A percentile compares a stretch with the other conserved stretches of the same genome.
These are phyloP conservation scores for Cydia amplana DNA, from an alignment of 1,140 invertebrate species.

Conservation along the genomic window DNA sequence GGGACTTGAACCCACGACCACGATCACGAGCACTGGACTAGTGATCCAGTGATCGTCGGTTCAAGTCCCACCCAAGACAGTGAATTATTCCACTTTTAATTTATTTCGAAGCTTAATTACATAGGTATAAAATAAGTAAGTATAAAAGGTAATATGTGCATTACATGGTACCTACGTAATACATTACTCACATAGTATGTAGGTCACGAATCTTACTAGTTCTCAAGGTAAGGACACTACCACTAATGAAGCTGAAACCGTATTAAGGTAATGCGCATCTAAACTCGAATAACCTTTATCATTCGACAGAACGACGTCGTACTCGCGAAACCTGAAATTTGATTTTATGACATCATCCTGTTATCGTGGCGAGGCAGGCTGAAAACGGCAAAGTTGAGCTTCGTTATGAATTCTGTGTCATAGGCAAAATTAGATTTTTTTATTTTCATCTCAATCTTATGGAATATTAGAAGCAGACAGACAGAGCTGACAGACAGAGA, in stretches of 20 bases:
- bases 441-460: conserved; percentile 7
- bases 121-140: too few relatives aligned
- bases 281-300: conserved; percentile 31
- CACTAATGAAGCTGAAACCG: conserved; percentile 15
- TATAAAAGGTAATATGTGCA: too few relatives aligned
- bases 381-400: conserved; percentile 23
- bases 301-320: conserved; percentile 26
- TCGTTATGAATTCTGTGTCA: conserved; percentile 32
- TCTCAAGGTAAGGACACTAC: not conserved
- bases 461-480: not conserved
- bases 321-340: conserved; percentile 32
- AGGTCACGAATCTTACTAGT: not conserved
- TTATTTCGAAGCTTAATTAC: too few relatives aligned
- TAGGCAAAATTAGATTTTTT: conserved; percentile 23
- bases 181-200: too few relatives aligned
- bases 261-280: conserved; percentile 30
- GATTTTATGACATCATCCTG: conserved; percentile 32
- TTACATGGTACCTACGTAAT: too few relatives aligned
- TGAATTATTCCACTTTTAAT: too few relatives aligned
- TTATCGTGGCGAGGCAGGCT: conserved; percentile 28
- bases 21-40: too few relatives aligned
- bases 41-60: too few relatives aligned
- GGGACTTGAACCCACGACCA: too few relatives aligned
- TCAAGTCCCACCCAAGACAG: too few relatives aligned
- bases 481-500: too few relatives aligned